Conservation (phyloP, 2,888 invertebrate genomes). For the Mellilla xanthometata region DNA sequence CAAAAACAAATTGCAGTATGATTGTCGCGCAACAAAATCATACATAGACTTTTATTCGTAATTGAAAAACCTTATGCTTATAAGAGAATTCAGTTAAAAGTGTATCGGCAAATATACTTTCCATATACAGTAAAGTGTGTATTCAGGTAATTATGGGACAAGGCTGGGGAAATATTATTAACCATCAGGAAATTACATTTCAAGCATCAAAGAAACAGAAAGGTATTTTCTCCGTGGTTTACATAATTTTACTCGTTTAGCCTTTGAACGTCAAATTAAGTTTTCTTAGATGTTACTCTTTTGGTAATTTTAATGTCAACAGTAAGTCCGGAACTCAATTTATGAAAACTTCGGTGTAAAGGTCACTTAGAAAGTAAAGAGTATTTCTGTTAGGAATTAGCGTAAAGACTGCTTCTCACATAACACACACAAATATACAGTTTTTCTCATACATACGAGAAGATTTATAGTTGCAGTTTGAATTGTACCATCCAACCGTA, state of each 20-base stretch:
- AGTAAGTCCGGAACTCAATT: conserved; percentile 1
- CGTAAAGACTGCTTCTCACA: too few species aligned
- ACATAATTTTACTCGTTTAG: conserved; percentile 22
- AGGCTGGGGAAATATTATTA: conserved; percentile 31
- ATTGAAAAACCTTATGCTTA: conserved; percentile 10
- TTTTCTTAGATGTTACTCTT: conserved; percentile 10
- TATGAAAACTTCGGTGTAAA: not conserved
- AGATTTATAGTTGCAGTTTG: too few species aligned
- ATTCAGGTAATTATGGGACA: conserved; percentile 24
- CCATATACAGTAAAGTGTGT: conserved; percentile 12
- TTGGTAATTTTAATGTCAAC: conserved; percentile 9
- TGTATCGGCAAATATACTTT: conserved; percentile 14
- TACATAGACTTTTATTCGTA: conserved; percentile 6
- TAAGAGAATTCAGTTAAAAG: conserved; percentile 12
- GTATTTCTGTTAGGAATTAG: too few species aligned
- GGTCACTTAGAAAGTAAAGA: too few species aligned
- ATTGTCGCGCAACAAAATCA: conserved; percentile 3
- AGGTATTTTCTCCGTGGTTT: conserved; percentile 24
- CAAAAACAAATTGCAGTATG: not conserved
- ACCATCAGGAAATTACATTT: conserved; percentile 33
- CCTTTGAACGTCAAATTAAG: conserved; percentile 23
- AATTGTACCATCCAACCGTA: too few species aligned
- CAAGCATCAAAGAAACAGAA: conserved; percentile 31
- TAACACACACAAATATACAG: too few species aligned
- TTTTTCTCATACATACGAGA: too few species aligned